Percentiles rank a stretch among this genome's conserved stretches.
Evolutionary conservation across 2,888 invertebrate genomes (phyloP).

Genomic region (Selenia dentaria): DNA sequence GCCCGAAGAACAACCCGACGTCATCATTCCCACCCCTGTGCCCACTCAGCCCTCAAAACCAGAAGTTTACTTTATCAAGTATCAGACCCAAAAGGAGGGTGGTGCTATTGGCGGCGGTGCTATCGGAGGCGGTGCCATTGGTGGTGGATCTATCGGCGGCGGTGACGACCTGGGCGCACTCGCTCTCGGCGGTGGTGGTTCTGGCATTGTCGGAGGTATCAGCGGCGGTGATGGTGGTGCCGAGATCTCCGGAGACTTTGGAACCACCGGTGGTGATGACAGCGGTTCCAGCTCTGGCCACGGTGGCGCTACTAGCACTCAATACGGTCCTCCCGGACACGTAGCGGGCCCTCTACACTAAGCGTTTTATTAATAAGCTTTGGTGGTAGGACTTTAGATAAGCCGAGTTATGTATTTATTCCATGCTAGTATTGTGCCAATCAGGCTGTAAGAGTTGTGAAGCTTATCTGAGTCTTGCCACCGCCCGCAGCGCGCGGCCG

Average conservation of each 20-base stretch:
- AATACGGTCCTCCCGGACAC: conserved; percentile 81
- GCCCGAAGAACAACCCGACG: conserved; percentile 93
- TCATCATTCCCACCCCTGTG: conserved; percentile 89
- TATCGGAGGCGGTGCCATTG: conserved; percentile 59
- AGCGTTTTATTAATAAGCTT: conserved; percentile 39
- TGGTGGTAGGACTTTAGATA: conserved; percentile 56
- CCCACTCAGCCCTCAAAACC: conserved; percentile 95
- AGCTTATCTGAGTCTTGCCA: conserved; percentile 39
- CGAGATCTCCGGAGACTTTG: conserved; percentile 62
- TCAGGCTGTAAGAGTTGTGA: conserved; percentile 11
- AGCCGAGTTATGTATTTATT: conserved; percentile 61
- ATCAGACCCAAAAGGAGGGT: conserved; percentile 88
- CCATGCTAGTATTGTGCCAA: conserved; percentile 30
- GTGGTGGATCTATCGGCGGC: conserved; percentile 53
- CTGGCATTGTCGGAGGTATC: conserved; percentile 44
- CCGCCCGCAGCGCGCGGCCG: conserved; percentile 48
- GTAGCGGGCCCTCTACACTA: conserved; percentile 79
- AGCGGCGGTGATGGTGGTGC: conserved; percentile 58
- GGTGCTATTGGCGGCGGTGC: conserved; percentile 65
- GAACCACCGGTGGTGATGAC: conserved; percentile 58
- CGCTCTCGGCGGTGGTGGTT: conserved; percentile 53
- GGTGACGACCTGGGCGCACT: conserved; percentile 57
- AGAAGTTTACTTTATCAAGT: conserved; percentile 95
- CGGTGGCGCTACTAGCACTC: conserved; percentile 70
- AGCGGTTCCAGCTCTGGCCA: conserved; percentile 54